Base-by-base conservation (phyloP, 2,888 invertebrate species). In the Apotomis betuletana region DNA sequence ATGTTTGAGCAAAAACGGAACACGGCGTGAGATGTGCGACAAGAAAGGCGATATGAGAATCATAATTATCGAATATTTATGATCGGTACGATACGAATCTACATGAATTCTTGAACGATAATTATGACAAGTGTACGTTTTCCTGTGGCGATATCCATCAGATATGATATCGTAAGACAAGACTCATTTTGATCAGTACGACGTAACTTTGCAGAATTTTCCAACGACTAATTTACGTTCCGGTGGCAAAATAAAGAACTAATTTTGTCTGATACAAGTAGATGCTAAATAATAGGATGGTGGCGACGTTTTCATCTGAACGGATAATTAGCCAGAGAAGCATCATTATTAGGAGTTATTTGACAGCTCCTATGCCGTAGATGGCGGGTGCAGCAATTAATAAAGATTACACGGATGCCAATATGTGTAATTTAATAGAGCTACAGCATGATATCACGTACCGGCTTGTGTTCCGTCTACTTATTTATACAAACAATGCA, bases 31-130 rank as follows among this genome's bases (percentile, higher is more conserved):
- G 52, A 51, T 10, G 44, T 36, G 52, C 36, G 59, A 63, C 65
- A 71, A 67, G 70, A 71, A 67, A 71, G 49, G 63, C 69, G 49
- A 62, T 49, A 57, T 54, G 46, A 57, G 55, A 70, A 67, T 51
- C 41, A 44, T 13, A 71, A 27, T 27, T 27, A 27, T 27, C 27
- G 27, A 27, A 2, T 27, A 27, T 27, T 27, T 27, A 27, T 27
- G 27, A 27, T 27, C 27, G 27, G 27, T 27, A 27, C 2, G 27
- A 8, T 44, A 44, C 59, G 52, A 54, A 65, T 70, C 52, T 57
- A 70, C 70, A 65, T 65, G 65, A 65, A 70, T 65, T 65, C 70
- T 65, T 54, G 54, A 65, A 65, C 46, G 54, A 64, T 27, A 44
- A 49, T 60, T 15, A 41, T 61, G 15, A 61, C 67, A 60, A 60